Base-by-base conservation (phyloP, 2,797 vertebrate genomes). In the Tokudaia muenninki region DNA sequence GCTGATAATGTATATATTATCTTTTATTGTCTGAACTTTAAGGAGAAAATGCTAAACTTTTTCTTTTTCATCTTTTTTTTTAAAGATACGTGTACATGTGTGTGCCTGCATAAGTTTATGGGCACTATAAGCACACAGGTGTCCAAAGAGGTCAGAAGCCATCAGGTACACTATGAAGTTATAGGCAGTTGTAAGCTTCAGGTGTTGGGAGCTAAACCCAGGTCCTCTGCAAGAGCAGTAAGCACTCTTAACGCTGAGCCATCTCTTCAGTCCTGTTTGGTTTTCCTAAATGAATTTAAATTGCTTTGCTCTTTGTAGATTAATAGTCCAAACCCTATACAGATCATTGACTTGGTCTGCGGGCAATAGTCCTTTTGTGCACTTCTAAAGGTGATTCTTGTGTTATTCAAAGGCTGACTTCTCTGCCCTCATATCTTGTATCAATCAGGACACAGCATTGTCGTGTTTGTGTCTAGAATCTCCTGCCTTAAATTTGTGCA, bases 251-350 rank as follows among this genome's bases (percentile, higher is more conserved):
- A 22, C 63, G 31, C 47, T 52, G 63, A 87, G 34, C 65, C 61
- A 55, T 87, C 65, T 87, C 63, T 70, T 41, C 19, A 34, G 47
- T 6, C 21, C 31, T 65, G 24, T 61, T 44, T 10, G 7, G 65
- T 95, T 97, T 79, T 41, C 50, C 79, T 75, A 94, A 92, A 29
- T 87, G 52, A 93, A 79, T 83, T 96, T 10, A 70, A 29, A 3
- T 93, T 87, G 57, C 47, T 97, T 96, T 87, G 57, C 82, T 90
- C 12, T 94, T 55, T 6, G 8, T 47, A 90, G 65, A 92, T 92
- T 94, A 94, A 65, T 83, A 87, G 44, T 5, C 52, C 55, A 84
- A 75, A 26, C 16, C 37, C 29, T 52, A 44, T 91, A 34, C 4
- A 83, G 78, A 63, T 22, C 29, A 55, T 55, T 65, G 7, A 26